phyloP scores from a whole-genome alignment of 2,888 invertebrate genomes.

The Plutella xylostella region DNA sequence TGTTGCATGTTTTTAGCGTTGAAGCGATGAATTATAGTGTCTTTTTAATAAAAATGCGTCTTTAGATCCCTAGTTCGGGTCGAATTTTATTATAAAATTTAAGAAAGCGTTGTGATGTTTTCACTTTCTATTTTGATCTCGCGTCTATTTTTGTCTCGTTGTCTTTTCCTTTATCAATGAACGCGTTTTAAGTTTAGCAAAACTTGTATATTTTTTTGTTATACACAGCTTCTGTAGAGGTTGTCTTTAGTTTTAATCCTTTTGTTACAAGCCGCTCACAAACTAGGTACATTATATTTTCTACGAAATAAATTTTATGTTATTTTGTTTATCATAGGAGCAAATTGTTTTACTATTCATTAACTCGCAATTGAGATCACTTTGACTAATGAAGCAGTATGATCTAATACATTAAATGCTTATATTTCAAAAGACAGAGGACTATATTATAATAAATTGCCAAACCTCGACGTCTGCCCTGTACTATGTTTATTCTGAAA shows the following conservation, averaged over 20 bases:
- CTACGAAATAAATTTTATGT: no score
- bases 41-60: no score
- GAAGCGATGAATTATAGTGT: neutral
- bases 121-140: slow-evolving; percentile 17
- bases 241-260: slow-evolving; percentile 9
- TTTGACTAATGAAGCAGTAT: neutral
- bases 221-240: neutral
- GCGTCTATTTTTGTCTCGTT: neutral
- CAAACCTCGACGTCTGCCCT: no score
- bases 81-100: slow-evolving; percentile 21
- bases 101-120: slow-evolving; percentile 10
- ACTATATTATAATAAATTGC: neutral
- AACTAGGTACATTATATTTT: slow-evolving; percentile 25
- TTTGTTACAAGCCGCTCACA: slow-evolving; percentile 32
- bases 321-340: no score
- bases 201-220: slow-evolving; percentile 1
- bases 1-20: no score
- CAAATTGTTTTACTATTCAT: neutral
- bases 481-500: no score
- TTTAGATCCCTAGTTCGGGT: no score
- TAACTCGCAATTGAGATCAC: neutral
- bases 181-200: neutral
- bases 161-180: neutral
- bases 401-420: neutral
- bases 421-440: neutral